Base-by-base conservation (phyloP, 2,797 vertebrate genomes). In the Acanthis flammea region DNA sequence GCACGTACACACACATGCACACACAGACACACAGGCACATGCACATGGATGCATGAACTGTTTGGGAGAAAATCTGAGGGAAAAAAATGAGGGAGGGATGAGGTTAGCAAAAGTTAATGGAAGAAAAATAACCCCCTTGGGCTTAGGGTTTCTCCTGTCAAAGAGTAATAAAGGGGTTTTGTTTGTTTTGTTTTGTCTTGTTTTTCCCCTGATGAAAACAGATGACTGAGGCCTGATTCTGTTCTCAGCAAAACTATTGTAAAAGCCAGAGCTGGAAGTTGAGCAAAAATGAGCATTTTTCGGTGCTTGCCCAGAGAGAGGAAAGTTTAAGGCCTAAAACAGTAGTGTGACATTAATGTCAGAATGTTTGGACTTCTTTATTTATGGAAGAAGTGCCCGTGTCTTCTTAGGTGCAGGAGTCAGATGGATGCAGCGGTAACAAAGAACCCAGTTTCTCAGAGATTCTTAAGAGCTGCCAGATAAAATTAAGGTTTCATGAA, bases 401-500 rank as follows among this genome's bases (percentile, higher is more conserved):
- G 65, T 82, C 84, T 87, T 71, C 91, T 96, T 92, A 93, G 90
- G 92, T 92, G 65, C 50, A 95, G 39, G 74, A 97, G 65, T 93
- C 82, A 93, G 92, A 82, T 61, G 92, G 86, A 77, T 85, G 71
- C 72, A 65, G 50, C 1, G 2, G 71, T 68, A 93, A 95, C 75
- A 97, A 94, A 94, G 54, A 78, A 80, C 84, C n/a, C 72, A 74
- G 84, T 93, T 96, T 95, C 90, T 92, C 86, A 78, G 91, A 89
- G 84, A 85, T 95, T 93, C 86, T 93, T 95, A 89, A 91, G 91
- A 94, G 89, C 92, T 93, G 95, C 95, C 92, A 94, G 91, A 96
- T 97, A 94, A 96, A 97, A 96, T 94, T 96, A 96, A 86, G 92
- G 80, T 94, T 96, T 95, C 89, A 74, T 94, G 89, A 96, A 95